A percentile compares a stretch with the other conserved stretches of the same genome.
Conservation (phyloP, 1,140 invertebrate genomes). For the Dendroctonus ponderosae region DNA sequence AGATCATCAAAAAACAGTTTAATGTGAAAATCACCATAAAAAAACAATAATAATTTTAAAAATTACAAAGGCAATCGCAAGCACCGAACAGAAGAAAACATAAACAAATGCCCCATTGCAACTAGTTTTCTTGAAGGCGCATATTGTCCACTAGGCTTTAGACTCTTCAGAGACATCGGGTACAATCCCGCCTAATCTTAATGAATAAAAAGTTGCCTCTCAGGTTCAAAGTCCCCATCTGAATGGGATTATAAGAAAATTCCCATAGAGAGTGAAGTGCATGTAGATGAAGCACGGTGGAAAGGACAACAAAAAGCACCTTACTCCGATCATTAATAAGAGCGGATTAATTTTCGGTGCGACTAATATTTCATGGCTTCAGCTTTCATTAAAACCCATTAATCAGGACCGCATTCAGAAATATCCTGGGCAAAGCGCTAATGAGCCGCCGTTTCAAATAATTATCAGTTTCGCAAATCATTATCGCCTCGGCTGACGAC, state of each 20-base stretch:
- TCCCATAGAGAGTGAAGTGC: neutral
- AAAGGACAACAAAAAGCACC: too few relatives aligned
- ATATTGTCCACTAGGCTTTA: too few relatives aligned
- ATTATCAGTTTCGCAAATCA: slow-evolving; percentile 20
- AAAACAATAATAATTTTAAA: too few relatives aligned
- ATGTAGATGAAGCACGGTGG: neutral
- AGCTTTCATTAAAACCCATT: slow-evolving; percentile 17
- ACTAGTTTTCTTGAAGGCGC: too few relatives aligned
- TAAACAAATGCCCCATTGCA: too few relatives aligned
- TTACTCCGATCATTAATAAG: slow-evolving; percentile 12
- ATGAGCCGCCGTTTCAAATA: slow-evolving; percentile 18
- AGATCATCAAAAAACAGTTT: too few relatives aligned
- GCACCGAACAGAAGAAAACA: too few relatives aligned
- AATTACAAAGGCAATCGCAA: too few relatives aligned
- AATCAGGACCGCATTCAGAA: slow-evolving; percentile 10
- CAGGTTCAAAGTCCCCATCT: neutral
- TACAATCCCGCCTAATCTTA: too few relatives aligned
- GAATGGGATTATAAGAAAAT: neutral
- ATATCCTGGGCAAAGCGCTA: slow-evolving; percentile 3
- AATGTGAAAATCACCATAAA: too few relatives aligned
- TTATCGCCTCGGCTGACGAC: slow-evolving; percentile 16
- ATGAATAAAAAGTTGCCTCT: too few relatives aligned
- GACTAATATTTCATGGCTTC: slow-evolving; percentile 17
- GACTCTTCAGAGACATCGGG: too few relatives aligned
- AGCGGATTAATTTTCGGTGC: slow-evolving; percentile 10